phyloP scores from a whole-genome alignment of 2,113 vertebrate species.

The Henicopernis longicauda region DNA sequence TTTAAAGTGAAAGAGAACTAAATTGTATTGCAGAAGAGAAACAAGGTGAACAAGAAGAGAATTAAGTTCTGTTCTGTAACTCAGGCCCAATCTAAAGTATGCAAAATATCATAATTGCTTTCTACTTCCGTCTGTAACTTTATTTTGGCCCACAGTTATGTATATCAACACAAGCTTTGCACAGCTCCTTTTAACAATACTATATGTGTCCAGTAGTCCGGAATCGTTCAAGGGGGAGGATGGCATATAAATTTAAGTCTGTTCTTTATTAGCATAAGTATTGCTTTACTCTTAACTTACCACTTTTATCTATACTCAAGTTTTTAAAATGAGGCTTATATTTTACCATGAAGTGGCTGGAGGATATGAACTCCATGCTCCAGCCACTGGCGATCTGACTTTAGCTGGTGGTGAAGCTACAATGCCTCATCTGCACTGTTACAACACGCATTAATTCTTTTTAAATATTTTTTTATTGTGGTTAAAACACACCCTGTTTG shows the following conservation, averaged over 20 bases:
- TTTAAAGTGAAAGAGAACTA: background rate
- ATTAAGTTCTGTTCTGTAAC: background rate
- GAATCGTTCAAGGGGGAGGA: background rate
- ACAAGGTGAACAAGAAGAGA: background rate
- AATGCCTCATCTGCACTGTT: background rate
- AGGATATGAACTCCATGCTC: background rate
- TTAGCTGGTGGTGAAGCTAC: background rate
- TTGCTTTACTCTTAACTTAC: background rate
- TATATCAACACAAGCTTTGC: background rate
- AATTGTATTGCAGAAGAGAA: background rate
- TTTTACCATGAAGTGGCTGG: background rate
- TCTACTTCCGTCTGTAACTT: background rate
- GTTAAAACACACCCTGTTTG: conserved; percentile 18
- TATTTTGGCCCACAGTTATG: background rate
- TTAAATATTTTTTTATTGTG: background rate
- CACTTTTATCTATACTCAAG: background rate
- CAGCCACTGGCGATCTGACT: background rate
- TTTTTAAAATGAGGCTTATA: background rate
- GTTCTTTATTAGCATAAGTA: background rate
- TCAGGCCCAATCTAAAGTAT: background rate
- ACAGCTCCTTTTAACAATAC: background rate
- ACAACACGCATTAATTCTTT: background rate
- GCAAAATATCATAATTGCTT: background rate
- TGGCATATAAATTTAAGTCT: background rate
- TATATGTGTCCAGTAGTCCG: background rate